Base-by-base conservation (phyloP, 2,888 invertebrate species). In the Drosophila engyochracea region DNA sequence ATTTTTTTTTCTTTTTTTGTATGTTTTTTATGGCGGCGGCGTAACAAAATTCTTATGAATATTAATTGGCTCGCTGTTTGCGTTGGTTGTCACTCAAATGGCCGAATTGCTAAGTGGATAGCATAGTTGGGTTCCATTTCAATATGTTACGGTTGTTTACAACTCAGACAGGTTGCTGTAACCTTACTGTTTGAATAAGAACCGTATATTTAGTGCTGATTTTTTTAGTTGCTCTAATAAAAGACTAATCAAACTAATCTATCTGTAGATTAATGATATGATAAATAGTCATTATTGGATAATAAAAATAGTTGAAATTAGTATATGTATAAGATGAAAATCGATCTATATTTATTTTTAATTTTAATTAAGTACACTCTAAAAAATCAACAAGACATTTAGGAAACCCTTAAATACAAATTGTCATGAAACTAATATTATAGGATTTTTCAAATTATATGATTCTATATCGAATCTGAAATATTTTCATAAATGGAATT, bases 31-130 rank as follows among this genome's bases (percentile, higher is more conserved):
- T 76, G 53, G 72, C 74, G 78, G 81, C 76, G 65, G 89, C 84
- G 82, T 89, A 83, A 82, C 89, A 79, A 82, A 83, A 83, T 83
- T 81, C 89, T 82, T 85, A 83, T 90, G 91, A 91, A 91, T 89
- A 91, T 91, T 88, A 89, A 89, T 90, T 90, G 90, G 91, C 90
- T 70, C 55, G 81, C 71, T 68, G 80, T 76, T 73, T 71, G 82
- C 82, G 86, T 78, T 81, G 78, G 81, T 78, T 84, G 89, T 84
- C 86, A 88, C 81, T 85, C 81, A 79, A 76, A 76, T 37, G 58
- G 52, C 59, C 44, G 77, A 69, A 62, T 67, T 54, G 68, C 63
- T 76, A 81, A 76, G 79, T 79, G 81, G 79, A 71, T 76, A 76
- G 61, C 55, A 67, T 59, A 44, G 70, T 47, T 71, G 66, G 70